A percentile compares a stretch with the other conserved stretches of the same genome.
phyloP scores from a whole-genome alignment of 92 coral and sea anemone species.

The Galaxea fascicularis region DNA sequence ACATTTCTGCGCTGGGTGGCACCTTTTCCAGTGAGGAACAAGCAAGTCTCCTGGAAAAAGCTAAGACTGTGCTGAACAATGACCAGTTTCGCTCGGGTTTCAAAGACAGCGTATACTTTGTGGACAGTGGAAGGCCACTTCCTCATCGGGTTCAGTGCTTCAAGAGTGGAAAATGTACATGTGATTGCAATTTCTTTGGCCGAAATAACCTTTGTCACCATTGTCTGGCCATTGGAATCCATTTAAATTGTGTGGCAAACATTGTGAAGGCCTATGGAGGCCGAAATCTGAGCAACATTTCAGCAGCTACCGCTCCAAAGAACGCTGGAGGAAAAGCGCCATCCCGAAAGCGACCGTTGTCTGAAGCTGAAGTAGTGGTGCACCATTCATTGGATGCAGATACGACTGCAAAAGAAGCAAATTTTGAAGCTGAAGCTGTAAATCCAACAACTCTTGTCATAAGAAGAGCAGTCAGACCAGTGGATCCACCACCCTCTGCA shows the following conservation, averaged over 20 bases:
- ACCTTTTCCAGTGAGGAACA: constrained; percentile 44
- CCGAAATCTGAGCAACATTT: constrained; percentile 34
- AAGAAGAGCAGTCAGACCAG: constrained; percentile 28
- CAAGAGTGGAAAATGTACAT: constrained; percentile 55
- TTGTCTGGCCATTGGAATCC: constrained; percentile 58
- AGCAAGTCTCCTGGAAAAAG: constrained; percentile 41
- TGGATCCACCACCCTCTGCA: constrained; percentile 39
- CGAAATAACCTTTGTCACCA: constrained; percentile 56
- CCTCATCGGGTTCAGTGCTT: constrained; percentile 48
- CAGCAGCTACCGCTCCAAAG: constrained; percentile 54
- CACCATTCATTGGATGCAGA: constrained; percentile 24
- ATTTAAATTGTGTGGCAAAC: constrained; percentile 35
- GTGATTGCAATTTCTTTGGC: constrained; percentile 44
- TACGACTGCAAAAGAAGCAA: constrained; percentile 3
- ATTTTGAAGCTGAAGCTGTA: constrained; percentile 35
- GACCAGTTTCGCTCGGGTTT: constrained; percentile 54
- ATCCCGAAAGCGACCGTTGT: constrained; percentile 37
- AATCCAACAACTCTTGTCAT: constrained; percentile 51
- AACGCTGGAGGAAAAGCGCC: constrained; percentile 28
- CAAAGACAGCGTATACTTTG: constrained; percentile 51
- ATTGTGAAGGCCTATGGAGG: constrained; percentile 30
- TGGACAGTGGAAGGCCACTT: constrained; percentile 57
- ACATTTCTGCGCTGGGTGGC: constrained; percentile 21
- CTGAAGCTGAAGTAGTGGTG: constrained; percentile 14
- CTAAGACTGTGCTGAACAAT: constrained; percentile 20